Percentiles rank a stretch among this genome's conserved stretches.
phyloP scores from a whole-genome alignment of 92 coral and sea anemone species.

The Parazoanthus swiftii region DNA sequence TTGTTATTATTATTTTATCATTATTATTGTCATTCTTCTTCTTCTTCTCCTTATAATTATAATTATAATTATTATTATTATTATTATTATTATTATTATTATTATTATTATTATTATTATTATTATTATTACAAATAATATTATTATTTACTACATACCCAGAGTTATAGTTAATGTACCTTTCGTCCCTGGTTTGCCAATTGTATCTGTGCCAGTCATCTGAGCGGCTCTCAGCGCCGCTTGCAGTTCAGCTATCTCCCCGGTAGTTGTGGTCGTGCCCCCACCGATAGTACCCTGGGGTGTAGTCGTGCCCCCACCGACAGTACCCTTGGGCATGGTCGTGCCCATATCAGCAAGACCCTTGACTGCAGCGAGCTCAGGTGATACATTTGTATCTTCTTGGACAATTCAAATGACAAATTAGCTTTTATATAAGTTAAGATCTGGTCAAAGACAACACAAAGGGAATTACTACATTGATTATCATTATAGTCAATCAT shows the following conservation, averaged over 20 bases:
- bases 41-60: no score
- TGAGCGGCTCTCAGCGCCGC: constrained; percentile 89
- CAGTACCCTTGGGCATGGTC: constrained; percentile 16
- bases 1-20: no score
- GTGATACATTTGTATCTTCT: constrained; percentile 20
- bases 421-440: no score
- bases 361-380: constrained; percentile 19
- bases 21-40: no score
- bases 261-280: constrained; percentile 71
- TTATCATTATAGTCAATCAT: not conserved
- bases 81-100: not conserved
- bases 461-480: not conserved
- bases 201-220: constrained; percentile 65
- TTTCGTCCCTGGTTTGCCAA: constrained; percentile 32
- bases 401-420: not conserved
- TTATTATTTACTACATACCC: not conserved
- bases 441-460: not conserved
- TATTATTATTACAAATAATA: not conserved
- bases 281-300: constrained; percentile 37
- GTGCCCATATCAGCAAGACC: constrained; percentile 32
- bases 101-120: no score
- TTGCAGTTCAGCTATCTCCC: constrained; percentile 81
- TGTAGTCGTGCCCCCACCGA: constrained; percentile 8
- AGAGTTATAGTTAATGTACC: not conserved
- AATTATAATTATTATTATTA: no score